These are phyloP conservation scores for Oligia fasciuncula DNA, from an alignment of 2,888 invertebrate species.

Conservation along the genomic window DNA sequence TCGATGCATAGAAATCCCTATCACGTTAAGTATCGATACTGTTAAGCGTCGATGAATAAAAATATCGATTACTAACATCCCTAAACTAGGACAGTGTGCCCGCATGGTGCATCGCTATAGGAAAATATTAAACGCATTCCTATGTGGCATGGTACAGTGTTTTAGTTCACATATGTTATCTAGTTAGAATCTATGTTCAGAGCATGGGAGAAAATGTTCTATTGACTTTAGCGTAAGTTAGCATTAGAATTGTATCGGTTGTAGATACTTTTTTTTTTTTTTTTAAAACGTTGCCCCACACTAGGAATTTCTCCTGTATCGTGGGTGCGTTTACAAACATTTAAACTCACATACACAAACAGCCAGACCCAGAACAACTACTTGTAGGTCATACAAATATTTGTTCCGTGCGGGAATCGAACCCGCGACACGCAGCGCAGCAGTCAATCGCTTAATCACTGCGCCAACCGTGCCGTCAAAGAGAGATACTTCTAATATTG, in stretches of 20 bases:
- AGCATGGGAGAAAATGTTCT: conserved; percentile 30
- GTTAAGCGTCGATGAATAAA: not conserved
- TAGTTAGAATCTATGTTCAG: conserved; percentile 44
- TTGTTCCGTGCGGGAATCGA: too few relatives aligned
- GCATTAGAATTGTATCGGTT: conserved; percentile 9
- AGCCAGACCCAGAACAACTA: too few relatives aligned
- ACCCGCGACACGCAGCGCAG: too few relatives aligned
- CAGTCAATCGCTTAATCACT: too few relatives aligned
- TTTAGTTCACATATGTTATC: conserved; percentile 54
- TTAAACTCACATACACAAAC: too few relatives aligned
- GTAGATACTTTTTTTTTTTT: too few relatives aligned
- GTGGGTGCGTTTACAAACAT: too few relatives aligned
- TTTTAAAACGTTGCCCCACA: too few relatives aligned
- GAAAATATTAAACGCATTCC: conserved; percentile 63
- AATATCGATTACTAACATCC: conserved; percentile 41
- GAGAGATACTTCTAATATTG: too few relatives aligned
- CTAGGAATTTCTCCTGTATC: too few relatives aligned
- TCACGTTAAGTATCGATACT: not conserved
- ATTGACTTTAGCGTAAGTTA: conserved; percentile 25
- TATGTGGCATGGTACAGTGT: conserved; percentile 41
- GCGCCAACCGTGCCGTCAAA: too few relatives aligned
- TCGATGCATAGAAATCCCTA: not conserved
- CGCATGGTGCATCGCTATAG: conserved; percentile 42
- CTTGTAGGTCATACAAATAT: too few relatives aligned
- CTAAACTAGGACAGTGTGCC: conserved; percentile 44